phyloP scores from a whole-genome alignment of 2,113 vertebrate species.

The Gopherus evgoodei region DNA sequence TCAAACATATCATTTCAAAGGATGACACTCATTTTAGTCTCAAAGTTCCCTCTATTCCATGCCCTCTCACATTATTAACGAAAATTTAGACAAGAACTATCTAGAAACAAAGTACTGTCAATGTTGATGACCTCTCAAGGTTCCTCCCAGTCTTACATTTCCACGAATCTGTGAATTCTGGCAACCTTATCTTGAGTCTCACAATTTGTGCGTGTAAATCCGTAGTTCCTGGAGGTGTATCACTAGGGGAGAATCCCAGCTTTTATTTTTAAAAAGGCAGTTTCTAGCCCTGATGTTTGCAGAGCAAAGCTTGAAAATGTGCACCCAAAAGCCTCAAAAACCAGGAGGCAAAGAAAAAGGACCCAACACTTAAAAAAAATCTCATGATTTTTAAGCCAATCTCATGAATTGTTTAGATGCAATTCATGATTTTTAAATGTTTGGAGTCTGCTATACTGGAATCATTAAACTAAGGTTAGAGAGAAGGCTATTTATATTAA shows the following conservation, averaged over 20 bases:
- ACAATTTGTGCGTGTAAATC: neutral
- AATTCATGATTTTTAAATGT: neutral
- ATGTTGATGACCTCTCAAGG: neutral
- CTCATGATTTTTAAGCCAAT: neutral
- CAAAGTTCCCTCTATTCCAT: neutral
- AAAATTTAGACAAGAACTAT: neutral
- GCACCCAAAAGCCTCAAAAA: neutral
- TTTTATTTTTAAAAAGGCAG: neutral
- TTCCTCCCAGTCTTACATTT: neutral
- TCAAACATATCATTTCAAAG: neutral
- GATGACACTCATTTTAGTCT: accelerated
- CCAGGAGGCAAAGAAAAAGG: neutral
- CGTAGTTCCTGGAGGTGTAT: neutral
- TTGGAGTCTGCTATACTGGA: neutral
- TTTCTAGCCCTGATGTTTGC: neutral
- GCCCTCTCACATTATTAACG: neutral
- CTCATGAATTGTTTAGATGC: neutral
- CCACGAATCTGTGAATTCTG: neutral
- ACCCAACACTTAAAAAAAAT: neutral
- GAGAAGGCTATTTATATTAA: neutral
- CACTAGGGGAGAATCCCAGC: neutral
- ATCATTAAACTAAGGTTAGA: neutral
- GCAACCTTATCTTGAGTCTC: neutral
- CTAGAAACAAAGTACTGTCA: neutral
- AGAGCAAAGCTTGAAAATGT: neutral